Evolutionary conservation across 2,113 vertebrate genomes (phyloP).

Genomic region (Osmerus mordax): DNA sequence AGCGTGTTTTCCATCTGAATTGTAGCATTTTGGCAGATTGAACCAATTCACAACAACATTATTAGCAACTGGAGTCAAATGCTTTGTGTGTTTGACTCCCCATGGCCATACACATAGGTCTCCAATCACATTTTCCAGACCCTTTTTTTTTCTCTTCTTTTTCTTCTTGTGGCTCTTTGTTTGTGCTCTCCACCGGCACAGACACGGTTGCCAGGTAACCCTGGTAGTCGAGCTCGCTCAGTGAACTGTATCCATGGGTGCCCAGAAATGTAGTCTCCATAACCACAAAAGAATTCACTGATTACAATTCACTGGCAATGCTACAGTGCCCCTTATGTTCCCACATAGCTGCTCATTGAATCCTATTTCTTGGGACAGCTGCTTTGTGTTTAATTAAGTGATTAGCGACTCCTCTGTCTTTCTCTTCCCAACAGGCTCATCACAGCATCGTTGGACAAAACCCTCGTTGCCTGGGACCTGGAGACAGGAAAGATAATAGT

Average conservation of each 20-base stretch:
- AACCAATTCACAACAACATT: too few relatives aligned
- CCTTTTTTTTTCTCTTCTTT: not conserved
- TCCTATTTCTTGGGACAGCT: not conserved
- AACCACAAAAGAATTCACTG: not conserved
- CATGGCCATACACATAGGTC: too few relatives aligned
- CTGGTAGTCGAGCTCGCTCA: slow-evolving; percentile 21
- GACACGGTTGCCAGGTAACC: slow-evolving; percentile 53
- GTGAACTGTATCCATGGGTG: slow-evolving; percentile 38
- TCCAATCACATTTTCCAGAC: too few relatives aligned
- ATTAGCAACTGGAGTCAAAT: too few relatives aligned
- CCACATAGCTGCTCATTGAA: not conserved
- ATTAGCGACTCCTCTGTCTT: not conserved
- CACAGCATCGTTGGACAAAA: slow-evolving; percentile 75
- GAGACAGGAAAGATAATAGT: slow-evolving; percentile 76
- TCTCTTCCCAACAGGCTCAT: slow-evolving; percentile 61
- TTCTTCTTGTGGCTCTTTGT: not conserved
- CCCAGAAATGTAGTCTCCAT: slow-evolving; percentile 42
- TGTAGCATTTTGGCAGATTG: too few relatives aligned
- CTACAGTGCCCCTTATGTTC: not conserved
- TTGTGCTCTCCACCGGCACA: not conserved
- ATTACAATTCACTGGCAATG: not conserved
- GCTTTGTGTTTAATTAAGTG: not conserved
- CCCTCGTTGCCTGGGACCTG: slow-evolving; percentile 70
- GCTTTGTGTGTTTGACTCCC: too few relatives aligned
- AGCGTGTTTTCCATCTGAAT: too few relatives aligned